Base-by-base conservation (phyloP, 92 coral and sea anemone species). In the Chrysogorgia sp. region DNA sequence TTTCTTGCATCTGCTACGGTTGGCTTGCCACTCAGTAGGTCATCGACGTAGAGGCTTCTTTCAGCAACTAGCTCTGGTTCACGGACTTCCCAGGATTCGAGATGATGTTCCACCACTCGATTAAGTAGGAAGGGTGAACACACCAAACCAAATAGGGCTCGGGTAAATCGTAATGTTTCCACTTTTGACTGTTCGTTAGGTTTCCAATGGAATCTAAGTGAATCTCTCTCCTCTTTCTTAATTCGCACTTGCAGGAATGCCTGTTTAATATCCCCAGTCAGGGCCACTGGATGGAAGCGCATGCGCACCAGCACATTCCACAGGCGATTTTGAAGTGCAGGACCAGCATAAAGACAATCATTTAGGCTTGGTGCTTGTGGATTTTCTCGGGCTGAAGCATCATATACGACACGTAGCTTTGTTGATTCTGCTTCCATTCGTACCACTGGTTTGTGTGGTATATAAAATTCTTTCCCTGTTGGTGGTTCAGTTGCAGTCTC, bases 261-360 rank as follows among this genome's bases (percentile, higher is more conserved):
- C 66, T 60, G 32, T 60, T 60, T 23, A 60, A 60, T 23, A 34
- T 60, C 66, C 34, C 66, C 66, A 19, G 35, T 60, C 32, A 60
- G 33, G 13, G 66, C 66, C 1, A 60, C 66, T 19, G 65, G 65
- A 31, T 58, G 65, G 24, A 58, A 58, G 13, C 65, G 65, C 10
- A n/a, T 24, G 28, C 65, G 26, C 31, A 58, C 65, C 31, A 58
- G 24, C 33, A 60, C 32, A 14, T 30, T 60, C 66, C 66, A 60
- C 14, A 7, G 28, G 20, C 34, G 32, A 60, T 60, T 60, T 28
- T 60, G 66, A 23, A 60, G 34, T 5, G 12, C 43, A 37, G 12
- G 5, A 37, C 5, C 43, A 37, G n/a, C n/a, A n/a, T n/a, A n/a
- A n/a, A n/a, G n/a, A n/a, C n/a, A n/a, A n/a, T n/a, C n/a, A n/a